Conservation (phyloP, 2,113 vertebrate species). For the Otis tarda region DNA sequence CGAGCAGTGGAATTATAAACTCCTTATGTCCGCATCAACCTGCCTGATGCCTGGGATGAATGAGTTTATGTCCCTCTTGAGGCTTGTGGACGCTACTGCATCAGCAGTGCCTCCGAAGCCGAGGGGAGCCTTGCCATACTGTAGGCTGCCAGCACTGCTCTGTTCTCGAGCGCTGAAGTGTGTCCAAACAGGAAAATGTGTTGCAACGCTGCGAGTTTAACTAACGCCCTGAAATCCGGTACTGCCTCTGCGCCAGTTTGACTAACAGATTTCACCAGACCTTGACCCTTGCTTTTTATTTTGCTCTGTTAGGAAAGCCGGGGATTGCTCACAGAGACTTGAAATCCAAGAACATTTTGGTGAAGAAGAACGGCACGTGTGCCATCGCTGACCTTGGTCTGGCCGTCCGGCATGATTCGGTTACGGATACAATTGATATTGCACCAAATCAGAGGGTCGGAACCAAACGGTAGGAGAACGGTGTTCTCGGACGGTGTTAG, state of each 20-base stretch:
- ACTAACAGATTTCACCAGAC: background rate
- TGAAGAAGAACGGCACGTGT: constrained; percentile 96
- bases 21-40: background rate
- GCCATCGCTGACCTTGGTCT: constrained; percentile 97
- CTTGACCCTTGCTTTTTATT: background rate
- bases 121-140: background rate
- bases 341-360: constrained; percentile 98
- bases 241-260: background rate
- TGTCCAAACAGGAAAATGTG: background rate
- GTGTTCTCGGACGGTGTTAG: rapidly evolving
- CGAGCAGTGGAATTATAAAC: background rate
- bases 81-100: constrained; percentile 31
- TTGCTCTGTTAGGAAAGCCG: constrained; percentile 85
- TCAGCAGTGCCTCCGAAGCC: background rate
- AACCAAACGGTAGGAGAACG: constrained; percentile 86
- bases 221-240: background rate
- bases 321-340: constrained; percentile 97
- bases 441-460: constrained; percentile 97
- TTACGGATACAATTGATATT: constrained; percentile 97
- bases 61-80: constrained; percentile 45
- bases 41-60: background rate
- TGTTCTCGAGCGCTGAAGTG: rapidly evolving
- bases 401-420: constrained; percentile 93
- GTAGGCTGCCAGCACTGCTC: background rate
- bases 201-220: background rate